Evolutionary conservation across 2,888 invertebrate species (phyloP).

Genomic region (Heliconius ismenius): DNA sequence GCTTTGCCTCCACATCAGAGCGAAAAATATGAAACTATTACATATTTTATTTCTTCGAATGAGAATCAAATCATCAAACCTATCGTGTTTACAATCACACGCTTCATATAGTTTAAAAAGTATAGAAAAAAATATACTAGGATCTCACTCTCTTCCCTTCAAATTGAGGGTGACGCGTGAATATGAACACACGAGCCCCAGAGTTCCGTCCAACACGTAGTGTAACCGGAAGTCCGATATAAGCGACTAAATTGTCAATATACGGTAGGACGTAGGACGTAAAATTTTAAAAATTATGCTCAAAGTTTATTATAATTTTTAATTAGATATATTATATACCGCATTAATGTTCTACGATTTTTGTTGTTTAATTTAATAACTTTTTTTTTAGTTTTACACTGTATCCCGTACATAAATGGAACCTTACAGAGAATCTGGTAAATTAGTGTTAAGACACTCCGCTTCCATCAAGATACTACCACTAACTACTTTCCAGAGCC

Average conservation of each 20-base stretch:
- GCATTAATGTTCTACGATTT: not conserved
- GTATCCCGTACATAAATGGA: no score
- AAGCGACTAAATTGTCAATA: not conserved
- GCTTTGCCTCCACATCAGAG: no score
- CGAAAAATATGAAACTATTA: no score
- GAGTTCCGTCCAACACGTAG: not conserved
- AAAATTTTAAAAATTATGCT: not conserved
- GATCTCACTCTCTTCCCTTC: not conserved
- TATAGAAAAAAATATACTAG: not conserved
- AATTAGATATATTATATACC: not conserved
- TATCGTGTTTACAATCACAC: no score
- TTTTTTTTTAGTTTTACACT: no score
- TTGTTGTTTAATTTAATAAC: not conserved
- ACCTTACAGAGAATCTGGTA: no score
- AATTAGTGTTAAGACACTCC: no score
- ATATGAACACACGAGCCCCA: not conserved
- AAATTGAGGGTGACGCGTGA: not conserved
- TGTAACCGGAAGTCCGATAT: not conserved
- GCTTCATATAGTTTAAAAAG: no score
- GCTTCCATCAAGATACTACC: no score
- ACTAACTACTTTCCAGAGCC: no score
- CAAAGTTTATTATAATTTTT: not conserved
- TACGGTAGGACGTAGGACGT: not conserved
- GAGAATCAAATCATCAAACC: no score
- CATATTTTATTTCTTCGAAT: no score